Evolutionary conservation across 2,888 invertebrate species (phyloP).

Genomic region (Psylliodes chrysocephalus): DNA sequence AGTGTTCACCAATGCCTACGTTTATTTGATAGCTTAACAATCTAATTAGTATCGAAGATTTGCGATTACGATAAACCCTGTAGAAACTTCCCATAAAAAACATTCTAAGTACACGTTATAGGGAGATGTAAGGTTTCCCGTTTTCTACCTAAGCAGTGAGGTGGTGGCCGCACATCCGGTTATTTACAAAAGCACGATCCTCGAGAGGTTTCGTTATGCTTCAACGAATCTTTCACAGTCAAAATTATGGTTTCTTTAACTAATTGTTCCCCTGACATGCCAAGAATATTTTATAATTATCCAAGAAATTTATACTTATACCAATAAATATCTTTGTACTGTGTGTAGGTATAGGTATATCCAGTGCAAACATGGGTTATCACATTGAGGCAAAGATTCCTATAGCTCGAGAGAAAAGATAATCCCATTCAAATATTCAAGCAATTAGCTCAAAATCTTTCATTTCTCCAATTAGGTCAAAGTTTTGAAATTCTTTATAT

Average conservation of each 20-base stretch:
- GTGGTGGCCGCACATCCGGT: constrained; percentile 34
- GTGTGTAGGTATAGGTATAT: too few relatives aligned
- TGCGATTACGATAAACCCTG: constrained; percentile 11
- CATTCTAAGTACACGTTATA: not conserved
- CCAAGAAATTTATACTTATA: not conserved
- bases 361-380: too few relatives aligned
- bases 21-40: too few relatives aligned
- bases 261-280: constrained; percentile 15
- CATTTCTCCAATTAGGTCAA: too few relatives aligned
- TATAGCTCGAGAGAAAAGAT: too few relatives aligned
- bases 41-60: not conserved
- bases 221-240: constrained; percentile 30
- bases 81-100: constrained; percentile 25
- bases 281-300: constrained; percentile 6
- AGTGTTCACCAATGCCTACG: too few relatives aligned
- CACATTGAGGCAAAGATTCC: too few relatives aligned
- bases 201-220: constrained; percentile 39
- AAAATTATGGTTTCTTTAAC: constrained; percentile 36
- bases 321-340: too few relatives aligned
- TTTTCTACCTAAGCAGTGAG: constrained; percentile 28
- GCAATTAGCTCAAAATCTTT: too few relatives aligned
- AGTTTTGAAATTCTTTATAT: too few relatives aligned
- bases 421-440: too few relatives aligned
- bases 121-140: constrained; percentile 26
- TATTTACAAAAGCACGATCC: constrained; percentile 26